phyloP scores from a whole-genome alignment of 2,797 vertebrate species.

The Staurois parvus region DNA sequence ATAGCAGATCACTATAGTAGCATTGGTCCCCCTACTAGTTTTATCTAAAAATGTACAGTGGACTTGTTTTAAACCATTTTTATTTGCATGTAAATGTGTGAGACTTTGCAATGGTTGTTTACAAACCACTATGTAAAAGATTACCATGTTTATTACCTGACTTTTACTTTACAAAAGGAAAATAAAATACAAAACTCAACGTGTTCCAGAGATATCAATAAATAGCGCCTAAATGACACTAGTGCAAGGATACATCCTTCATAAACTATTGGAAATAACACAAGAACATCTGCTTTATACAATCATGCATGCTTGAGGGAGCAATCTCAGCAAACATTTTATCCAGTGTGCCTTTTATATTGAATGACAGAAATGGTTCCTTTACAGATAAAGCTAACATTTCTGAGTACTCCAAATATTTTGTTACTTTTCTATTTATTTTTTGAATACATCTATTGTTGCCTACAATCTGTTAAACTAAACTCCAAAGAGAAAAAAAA shows the following conservation, averaged over 20 bases:
- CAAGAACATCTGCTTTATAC: constrained; percentile 35
- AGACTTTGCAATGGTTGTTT: not conserved
- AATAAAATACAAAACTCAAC: not conserved
- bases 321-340: constrained; percentile 10
- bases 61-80: too few species aligned
- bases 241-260: constrained; percentile 11
- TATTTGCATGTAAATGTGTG: too few species aligned
- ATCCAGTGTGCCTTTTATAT: not conserved
- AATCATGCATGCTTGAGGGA: constrained; percentile 27
- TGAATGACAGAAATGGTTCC: constrained; percentile 11
- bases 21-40: too few species aligned
- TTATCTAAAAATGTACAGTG: too few species aligned
- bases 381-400: constrained; percentile 1
- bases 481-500: too few species aligned
- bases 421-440: constrained; percentile 1
- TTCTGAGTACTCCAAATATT: not conserved
- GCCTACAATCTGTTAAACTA: too few species aligned
- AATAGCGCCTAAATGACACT: constrained; percentile 30
- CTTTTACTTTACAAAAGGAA: constrained; percentile 22
- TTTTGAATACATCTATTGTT: not conserved
- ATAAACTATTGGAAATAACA: constrained; percentile 24
- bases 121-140: not conserved
- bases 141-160: constrained; percentile 3
- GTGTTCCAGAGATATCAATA: constrained; percentile 4
- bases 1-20: too few species aligned